Conservation (phyloP, 2,113 vertebrate species). For the Charadrius vociferus region DNA sequence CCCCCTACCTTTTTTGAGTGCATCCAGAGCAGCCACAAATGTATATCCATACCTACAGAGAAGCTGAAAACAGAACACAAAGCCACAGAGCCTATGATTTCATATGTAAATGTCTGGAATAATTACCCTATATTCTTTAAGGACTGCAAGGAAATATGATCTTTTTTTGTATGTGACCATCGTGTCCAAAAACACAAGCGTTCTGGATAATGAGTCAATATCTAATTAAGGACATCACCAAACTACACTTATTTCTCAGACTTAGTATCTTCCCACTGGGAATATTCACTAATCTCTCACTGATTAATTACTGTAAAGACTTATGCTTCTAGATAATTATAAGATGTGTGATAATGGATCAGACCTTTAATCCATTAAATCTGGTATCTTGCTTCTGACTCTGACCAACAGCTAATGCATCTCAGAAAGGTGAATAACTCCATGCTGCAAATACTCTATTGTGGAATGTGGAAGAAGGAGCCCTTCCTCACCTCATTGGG, state of each 20-base stretch:
- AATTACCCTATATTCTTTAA: not conserved
- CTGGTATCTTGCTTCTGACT: slow-evolving; percentile 59
- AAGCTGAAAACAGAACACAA: not conserved
- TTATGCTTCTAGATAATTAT: slow-evolving; percentile 71
- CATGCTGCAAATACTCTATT: slow-evolving; percentile 32
- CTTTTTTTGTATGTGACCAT: not conserved
- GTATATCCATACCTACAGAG: not conserved
- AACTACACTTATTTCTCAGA: slow-evolving; percentile 68
- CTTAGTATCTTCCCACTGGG: slow-evolving; percentile 64
- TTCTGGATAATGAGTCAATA: slow-evolving; percentile 64
- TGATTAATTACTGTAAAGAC: slow-evolving; percentile 73
- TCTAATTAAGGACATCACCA: slow-evolving; percentile 64
- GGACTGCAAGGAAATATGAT: not conserved
- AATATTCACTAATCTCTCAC: slow-evolving; percentile 70
- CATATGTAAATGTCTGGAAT: not conserved
- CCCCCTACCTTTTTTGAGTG: not conserved
- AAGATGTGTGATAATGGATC: slow-evolving; percentile 71
- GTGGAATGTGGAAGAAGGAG: slow-evolving; percentile 48
- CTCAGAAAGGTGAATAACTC: slow-evolving; percentile 65
- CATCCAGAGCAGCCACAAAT: not conserved
- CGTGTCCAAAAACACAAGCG: not conserved
- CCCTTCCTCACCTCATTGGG: slow-evolving; percentile 33
- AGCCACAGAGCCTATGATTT: not conserved
- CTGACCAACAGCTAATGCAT: slow-evolving; percentile 63
- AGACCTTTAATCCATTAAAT: slow-evolving; percentile 73